Percentiles rank a stretch among this genome's conserved stretches.
Conservation (phyloP, 2,113 vertebrate genomes). For the Notothenia rossii region DNA sequence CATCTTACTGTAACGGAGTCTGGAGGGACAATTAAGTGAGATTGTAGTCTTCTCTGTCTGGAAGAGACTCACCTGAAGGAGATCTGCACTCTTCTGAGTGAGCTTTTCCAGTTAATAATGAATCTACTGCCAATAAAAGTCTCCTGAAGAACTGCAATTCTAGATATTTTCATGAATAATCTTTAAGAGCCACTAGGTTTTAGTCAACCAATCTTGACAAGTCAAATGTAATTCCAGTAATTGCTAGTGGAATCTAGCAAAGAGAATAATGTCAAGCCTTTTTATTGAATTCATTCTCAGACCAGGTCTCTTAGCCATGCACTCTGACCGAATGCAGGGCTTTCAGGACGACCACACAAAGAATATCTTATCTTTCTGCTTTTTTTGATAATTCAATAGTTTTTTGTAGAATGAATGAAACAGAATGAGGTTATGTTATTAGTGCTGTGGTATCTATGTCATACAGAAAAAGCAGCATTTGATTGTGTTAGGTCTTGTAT, state of each 20-base stretch:
- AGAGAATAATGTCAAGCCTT: slow-evolving; percentile 61
- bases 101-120: not conserved
- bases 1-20: too few species aligned
- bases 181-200: slow-evolving; percentile 1
- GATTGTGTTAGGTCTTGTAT: slow-evolving; percentile 77
- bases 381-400: slow-evolving; percentile 78
- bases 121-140: not conserved
- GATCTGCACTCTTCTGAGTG: too few species aligned
- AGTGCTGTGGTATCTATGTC: slow-evolving; percentile 80
- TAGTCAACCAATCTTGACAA: slow-evolving; percentile 18
- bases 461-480: slow-evolving; percentile 71
- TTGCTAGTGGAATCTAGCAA: slow-evolving; percentile 78
- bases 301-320: slow-evolving; percentile 67
- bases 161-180: not conserved
- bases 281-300: slow-evolving; percentile 71
- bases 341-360: slow-evolving; percentile 70
- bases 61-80: too few species aligned
- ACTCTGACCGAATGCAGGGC: slow-evolving; percentile 65
- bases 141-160: not conserved
- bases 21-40: too few species aligned
- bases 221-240: slow-evolving; percentile 58
- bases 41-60: too few species aligned
- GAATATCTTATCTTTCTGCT: slow-evolving; percentile 75
- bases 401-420: slow-evolving; percentile 77
- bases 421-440: slow-evolving; percentile 74